phyloP scores from a whole-genome alignment of 2,113 vertebrate genomes.

The Esox niger region DNA sequence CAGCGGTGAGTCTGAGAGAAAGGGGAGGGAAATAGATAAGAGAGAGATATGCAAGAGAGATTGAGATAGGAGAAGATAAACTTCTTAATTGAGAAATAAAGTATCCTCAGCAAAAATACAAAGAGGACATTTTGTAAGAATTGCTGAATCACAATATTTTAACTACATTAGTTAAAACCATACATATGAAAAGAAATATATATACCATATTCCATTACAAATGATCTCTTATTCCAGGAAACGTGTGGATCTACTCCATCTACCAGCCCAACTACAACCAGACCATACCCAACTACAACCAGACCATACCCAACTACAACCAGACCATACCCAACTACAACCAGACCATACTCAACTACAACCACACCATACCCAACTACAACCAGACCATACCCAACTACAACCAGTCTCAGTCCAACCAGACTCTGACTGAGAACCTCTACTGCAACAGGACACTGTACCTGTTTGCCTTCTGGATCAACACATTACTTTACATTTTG shows the following conservation, averaged over 20 bases:
- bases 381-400: no score
- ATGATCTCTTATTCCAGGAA: conserved; percentile 51
- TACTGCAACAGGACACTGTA: conserved; percentile 70
- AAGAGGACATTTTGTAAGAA: no score
- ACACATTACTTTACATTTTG: conserved; percentile 56
- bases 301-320: conserved; percentile 63
- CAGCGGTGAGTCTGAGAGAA: conserved; percentile 43
- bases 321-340: conserved; percentile 65
- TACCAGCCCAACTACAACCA: conserved; percentile 66
- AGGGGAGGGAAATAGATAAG: not conserved
- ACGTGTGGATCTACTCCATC: conserved; percentile 74
- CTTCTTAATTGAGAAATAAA: no score
- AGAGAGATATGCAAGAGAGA: not conserved
- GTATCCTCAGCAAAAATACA: no score
- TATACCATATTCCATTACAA: not conserved
- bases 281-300: conserved; percentile 64
- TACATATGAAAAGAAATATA: not conserved
- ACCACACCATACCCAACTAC: conserved; percentile 65
- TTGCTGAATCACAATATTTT: no score
- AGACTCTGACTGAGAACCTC: not conserved
- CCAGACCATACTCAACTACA: conserved; percentile 63
- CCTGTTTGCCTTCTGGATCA: conserved; percentile 72
- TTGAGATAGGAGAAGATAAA: not conserved
- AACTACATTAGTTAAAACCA: no score
- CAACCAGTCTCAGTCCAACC: conserved; percentile 63